Evolutionary conservation across 2,888 invertebrate genomes (phyloP), one percentile per base, ranked within the genome.

Genomic region (Panzeria rudis): DNA sequence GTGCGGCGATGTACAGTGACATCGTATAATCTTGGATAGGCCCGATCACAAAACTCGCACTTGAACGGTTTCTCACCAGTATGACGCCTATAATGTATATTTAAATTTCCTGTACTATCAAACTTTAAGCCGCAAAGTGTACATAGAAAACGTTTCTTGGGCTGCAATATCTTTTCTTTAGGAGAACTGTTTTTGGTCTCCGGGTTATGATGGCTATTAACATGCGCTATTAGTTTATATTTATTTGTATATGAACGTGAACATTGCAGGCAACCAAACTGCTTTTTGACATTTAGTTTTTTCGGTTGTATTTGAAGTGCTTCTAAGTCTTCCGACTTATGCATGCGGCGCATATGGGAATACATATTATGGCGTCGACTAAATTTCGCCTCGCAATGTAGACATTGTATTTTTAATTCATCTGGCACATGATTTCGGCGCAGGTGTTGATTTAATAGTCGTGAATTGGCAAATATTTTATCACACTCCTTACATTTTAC

Each of bases 271-370:
- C 85, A 85, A 0, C 41, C 25, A 56, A 77, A 78, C 2, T 78
- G 64, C 20, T 85, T 85, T 25, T 73, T 62, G 20, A 20, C 17
- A 29, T 94, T 93, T 11, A 59, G 7, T 73, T 93, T 92, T 90
- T 82, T 75, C 0, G 68, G 69, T 20, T 69, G 61, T 20, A 82
- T 52, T 69, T 82, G 64, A 38, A 78, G 44, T 29, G 75, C 47
- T 71, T 82, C 50, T 11, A 85, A 59, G 44, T 79, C 76, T 75
- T 85, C 78, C 0, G 69, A 17, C 11, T 82, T 82, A 59, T 85
- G 85, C 0, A 82, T 75, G 8, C 75, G 68, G 4, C 85, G 78
- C 78, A 85, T 79, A 59, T 85, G 85, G 15, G 85, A 82, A 50
- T 82, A 82, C 85, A 85, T 85, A 52, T 85, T 85, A 35, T 85